Evolutionary conservation across 2,888 invertebrate genomes (phyloP).

Genomic region (Xestia ashworthii): DNA sequence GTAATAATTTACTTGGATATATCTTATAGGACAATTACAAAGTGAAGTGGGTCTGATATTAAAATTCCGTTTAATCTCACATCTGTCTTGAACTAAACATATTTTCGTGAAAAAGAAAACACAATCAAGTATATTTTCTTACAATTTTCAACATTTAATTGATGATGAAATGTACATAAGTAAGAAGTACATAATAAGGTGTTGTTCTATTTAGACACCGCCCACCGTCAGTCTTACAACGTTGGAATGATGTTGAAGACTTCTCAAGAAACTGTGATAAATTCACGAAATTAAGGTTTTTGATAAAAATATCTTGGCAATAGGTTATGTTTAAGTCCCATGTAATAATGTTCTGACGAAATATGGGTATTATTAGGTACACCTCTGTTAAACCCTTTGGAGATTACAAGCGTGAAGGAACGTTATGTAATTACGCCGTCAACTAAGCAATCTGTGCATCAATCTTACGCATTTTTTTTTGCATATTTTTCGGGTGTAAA

Average conservation of each 20-base stretch:
- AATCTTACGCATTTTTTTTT: too few relatives aligned
- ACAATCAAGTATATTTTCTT: background rate
- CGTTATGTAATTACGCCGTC: too few relatives aligned
- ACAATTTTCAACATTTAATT: background rate
- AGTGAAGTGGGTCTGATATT: background rate
- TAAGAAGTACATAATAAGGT: constrained; percentile 80
- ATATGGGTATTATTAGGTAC: too few relatives aligned
- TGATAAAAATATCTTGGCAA: background rate
- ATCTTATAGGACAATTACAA: background rate
- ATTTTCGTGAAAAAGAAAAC: background rate
- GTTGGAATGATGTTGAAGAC: constrained; percentile 50
- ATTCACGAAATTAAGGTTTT: background rate
- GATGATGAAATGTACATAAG: constrained; percentile 60
- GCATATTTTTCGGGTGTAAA: too few relatives aligned
- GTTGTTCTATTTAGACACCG: constrained; percentile 87
- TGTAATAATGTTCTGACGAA: too few relatives aligned
- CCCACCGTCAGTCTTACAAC: constrained; percentile 76
- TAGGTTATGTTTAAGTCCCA: too few relatives aligned
- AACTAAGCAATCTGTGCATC: too few relatives aligned
- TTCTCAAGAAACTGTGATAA: background rate
- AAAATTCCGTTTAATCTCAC: background rate
- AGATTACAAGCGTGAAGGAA: too few relatives aligned
- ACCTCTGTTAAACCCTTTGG: too few relatives aligned
- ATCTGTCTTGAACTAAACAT: background rate
- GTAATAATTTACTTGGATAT: background rate